phyloP scores from a whole-genome alignment of 2,113 vertebrate species.

The Chitala chitala region DNA sequence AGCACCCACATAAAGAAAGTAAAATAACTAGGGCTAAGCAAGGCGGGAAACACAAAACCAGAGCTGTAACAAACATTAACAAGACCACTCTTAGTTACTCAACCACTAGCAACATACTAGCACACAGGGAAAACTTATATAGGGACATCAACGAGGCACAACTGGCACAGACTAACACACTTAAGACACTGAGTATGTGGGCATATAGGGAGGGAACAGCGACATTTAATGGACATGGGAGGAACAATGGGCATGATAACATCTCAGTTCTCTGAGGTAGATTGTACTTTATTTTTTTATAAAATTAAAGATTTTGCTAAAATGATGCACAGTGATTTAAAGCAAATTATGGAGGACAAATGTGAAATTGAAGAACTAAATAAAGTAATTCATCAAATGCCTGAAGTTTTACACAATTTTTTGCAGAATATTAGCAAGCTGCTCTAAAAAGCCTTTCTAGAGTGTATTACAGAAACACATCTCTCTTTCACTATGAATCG shows the following conservation, averaged over 20 bases:
- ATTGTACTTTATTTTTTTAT: background rate
- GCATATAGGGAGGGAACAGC: background rate
- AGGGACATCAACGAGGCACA: too few relatives aligned
- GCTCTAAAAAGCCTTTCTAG: slow-evolving; percentile 8
- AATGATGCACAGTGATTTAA: background rate
- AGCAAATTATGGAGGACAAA: too few relatives aligned
- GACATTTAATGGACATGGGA: too few relatives aligned
- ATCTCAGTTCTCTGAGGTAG: background rate
- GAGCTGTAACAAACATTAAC: too few relatives aligned
- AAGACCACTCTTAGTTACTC: too few relatives aligned
- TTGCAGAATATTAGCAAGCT: background rate
- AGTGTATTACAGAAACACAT: background rate
- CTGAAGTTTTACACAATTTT: too few relatives aligned
- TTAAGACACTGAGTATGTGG: background rate
- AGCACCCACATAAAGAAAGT: background rate
- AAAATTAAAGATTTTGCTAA: background rate
- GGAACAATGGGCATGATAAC: slow-evolving; percentile 6
- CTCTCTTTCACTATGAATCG: too few relatives aligned
- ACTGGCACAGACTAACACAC: background rate
- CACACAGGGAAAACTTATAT: background rate
- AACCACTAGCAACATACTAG: too few relatives aligned
- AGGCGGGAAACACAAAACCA: too few relatives aligned
- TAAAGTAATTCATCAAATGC: background rate
- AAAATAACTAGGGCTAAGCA: too few relatives aligned
- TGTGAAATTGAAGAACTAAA: too few relatives aligned